Conservation (phyloP, 2,113 vertebrate species). For the Atherinomorus stipes region DNA sequence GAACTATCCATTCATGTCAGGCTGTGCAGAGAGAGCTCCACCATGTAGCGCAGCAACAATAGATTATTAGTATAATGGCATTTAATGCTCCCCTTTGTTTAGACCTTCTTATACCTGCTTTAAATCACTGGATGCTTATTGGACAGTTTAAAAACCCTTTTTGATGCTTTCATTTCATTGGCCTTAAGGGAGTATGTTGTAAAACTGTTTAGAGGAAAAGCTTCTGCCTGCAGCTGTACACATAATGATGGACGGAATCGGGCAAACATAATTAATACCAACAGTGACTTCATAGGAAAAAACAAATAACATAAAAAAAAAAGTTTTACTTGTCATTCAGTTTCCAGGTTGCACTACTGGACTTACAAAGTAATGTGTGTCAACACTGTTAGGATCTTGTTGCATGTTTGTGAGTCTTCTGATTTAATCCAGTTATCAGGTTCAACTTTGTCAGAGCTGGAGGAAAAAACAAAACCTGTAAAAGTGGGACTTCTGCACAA, state of each 20-base stretch:
- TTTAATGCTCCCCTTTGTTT: slow-evolving; percentile 29
- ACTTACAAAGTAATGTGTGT: not conserved
- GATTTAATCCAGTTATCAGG: not conserved
- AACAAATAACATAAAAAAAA: too few species aligned
- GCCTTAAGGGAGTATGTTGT: slow-evolving; percentile 23
- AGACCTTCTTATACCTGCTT: slow-evolving; percentile 15
- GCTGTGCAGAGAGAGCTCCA: not conserved
- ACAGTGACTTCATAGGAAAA: too few species aligned
- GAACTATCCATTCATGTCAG: not conserved
- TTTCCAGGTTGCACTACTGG: not conserved
- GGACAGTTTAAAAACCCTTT: slow-evolving; percentile 47
- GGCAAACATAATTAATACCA: too few species aligned
- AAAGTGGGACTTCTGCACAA: slow-evolving; percentile 13
- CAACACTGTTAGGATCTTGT: not conserved
- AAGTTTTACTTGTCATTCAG: not conserved
- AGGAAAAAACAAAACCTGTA: slow-evolving; percentile 12
- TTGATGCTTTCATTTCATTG: slow-evolving; percentile 45
- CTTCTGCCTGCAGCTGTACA: not conserved
- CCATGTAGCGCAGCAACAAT: not conserved
- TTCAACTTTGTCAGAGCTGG: not conserved
- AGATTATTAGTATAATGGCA: slow-evolving; percentile 32
- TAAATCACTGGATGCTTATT: slow-evolving; percentile 16
- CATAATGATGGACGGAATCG: too few species aligned
- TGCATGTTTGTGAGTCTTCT: not conserved
- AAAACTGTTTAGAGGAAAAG: slow-evolving; percentile 10